Evolutionary conservation across 2,888 invertebrate genomes (phyloP).

Genomic region (Rhamnusium bicolor): DNA sequence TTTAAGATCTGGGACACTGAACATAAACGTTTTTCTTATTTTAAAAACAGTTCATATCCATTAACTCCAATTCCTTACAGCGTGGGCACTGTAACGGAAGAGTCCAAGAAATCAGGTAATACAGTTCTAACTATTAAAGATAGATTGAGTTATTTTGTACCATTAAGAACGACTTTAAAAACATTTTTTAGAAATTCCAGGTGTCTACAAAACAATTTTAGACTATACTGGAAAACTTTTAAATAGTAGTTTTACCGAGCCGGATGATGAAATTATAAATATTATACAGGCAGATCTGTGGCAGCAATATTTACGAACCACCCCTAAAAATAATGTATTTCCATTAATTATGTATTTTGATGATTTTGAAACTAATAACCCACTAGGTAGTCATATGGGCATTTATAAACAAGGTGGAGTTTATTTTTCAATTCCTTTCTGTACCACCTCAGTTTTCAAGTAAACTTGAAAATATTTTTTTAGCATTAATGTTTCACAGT

Average conservation of each 20-base stretch:
- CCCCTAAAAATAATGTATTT: slow-evolving; percentile 8
- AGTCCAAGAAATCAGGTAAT: background rate
- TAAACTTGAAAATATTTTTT: slow-evolving; percentile 55
- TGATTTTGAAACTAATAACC: slow-evolving; percentile 58
- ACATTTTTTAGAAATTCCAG: slow-evolving; percentile 35
- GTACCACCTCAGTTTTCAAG: slow-evolving; percentile 51
- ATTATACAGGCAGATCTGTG: background rate
- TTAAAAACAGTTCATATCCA: slow-evolving; percentile 26
- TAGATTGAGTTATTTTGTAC: slow-evolving; percentile 25
- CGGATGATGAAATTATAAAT: background rate
- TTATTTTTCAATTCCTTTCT: slow-evolving; percentile 50
- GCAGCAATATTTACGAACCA: background rate
- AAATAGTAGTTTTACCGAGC: background rate
- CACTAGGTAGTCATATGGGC: slow-evolving; percentile 56
- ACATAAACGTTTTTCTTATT: slow-evolving; percentile 29
- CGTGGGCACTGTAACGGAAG: slow-evolving; percentile 23
- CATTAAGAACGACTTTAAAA: slow-evolving; percentile 23
- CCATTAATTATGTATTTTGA: slow-evolving; percentile 51
- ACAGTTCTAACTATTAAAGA: slow-evolving; percentile 26
- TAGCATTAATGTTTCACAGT: slow-evolving; percentile 42
- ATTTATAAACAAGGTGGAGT: slow-evolving; percentile 55
- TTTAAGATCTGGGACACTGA: slow-evolving; percentile 32
- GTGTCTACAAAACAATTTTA: slow-evolving; percentile 21
- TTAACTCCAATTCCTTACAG: slow-evolving; percentile 13
- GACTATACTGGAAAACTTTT: slow-evolving; percentile 25